Evolutionary conservation across 2,113 vertebrate genomes (phyloP).

Genomic region (Oncorhynchus masou): DNA sequence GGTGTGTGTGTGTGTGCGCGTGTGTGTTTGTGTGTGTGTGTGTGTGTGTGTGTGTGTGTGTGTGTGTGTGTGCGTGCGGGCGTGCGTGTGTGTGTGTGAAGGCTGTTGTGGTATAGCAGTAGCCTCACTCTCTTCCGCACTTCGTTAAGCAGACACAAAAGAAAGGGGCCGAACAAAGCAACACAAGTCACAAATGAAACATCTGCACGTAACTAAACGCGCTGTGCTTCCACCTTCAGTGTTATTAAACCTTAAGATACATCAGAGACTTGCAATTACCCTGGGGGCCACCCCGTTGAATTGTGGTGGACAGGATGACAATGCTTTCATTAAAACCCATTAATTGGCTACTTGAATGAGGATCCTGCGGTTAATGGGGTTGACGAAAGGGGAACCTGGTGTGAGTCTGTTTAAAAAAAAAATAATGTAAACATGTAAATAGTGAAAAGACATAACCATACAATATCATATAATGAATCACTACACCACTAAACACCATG

Average conservation of each 20-base stretch:
- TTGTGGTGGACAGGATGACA: conserved; percentile 63
- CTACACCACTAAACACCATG: not conserved
- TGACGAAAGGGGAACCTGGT: conserved; percentile 47
- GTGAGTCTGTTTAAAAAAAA: conserved; percentile 17
- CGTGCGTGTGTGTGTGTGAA: no score
- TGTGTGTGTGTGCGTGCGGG: not conserved
- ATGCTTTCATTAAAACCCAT: conserved; percentile 72
- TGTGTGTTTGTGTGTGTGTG: no score
- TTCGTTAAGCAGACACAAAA: conserved; percentile 34
- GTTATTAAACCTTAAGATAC: conserved; percentile 78
- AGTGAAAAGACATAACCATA: conserved; percentile 11
- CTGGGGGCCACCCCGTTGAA: conserved; percentile 68
- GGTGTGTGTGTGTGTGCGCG: no score
- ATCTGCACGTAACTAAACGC: conserved; percentile 75
- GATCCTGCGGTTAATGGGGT: conserved; percentile 35
- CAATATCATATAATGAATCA: not conserved
- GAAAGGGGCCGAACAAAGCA: conserved; percentile 64
- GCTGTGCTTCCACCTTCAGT: conserved; percentile 73
- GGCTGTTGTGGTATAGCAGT: not conserved
- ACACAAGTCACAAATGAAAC: conserved; percentile 78
- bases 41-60: no score
- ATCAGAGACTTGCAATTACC: conserved; percentile 70
- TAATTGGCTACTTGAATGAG: conserved; percentile 68
- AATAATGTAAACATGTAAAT: conserved; percentile 44
- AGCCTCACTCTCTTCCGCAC: not conserved